Conservation (phyloP, 2,797 vertebrate species). For the Steatocranus sp. region DNA sequence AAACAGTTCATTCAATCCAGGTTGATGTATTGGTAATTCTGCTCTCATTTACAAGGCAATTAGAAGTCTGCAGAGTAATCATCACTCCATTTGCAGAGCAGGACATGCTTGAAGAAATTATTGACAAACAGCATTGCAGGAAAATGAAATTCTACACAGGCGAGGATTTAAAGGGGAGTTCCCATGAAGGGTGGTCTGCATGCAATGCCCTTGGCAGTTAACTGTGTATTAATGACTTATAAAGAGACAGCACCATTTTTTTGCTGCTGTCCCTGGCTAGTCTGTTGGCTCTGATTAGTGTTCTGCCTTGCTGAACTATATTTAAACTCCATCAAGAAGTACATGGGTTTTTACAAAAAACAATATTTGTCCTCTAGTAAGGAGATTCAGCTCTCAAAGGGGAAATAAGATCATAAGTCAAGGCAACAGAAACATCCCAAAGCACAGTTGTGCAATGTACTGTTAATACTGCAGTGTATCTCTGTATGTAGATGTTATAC, state of each 20-base stretch:
- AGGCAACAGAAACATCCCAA: background rate
- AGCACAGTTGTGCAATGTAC: background rate
- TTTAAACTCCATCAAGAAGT: conserved; percentile 30
- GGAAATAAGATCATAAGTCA: conserved; percentile 29
- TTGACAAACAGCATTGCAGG: conserved; percentile 55
- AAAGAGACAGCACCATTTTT: background rate
- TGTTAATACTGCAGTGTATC: background rate
- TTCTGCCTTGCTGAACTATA: conserved; percentile 17
- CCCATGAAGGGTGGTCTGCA: conserved; percentile 1
- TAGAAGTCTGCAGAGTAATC: conserved; percentile 60
- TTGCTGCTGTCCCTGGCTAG: conserved; percentile 15
- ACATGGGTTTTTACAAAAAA: conserved; percentile 14
- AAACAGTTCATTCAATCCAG: conserved; percentile 13
- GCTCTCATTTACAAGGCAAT: conserved; percentile 57
- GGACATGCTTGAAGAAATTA: conserved; percentile 59
- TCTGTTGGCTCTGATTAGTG: conserved; percentile 5
- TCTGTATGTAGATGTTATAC: conserved; percentile 12
- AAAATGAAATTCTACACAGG: conserved; percentile 44
- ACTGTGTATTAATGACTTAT: conserved; percentile 4
- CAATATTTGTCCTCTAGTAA: conserved; percentile 27
- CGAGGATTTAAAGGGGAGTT: background rate
- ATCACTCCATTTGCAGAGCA: conserved; percentile 57
- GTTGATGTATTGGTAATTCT: conserved; percentile 47
- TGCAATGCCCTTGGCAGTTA: conserved; percentile 30
- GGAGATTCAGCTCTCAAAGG: background rate